A percentile compares a stretch with the other conserved stretches of the same genome.
phyloP scores from a whole-genome alignment of 30 jellyfish, hydroid and myxozoan genomes.

The Cassiopea andromeda region DNA sequence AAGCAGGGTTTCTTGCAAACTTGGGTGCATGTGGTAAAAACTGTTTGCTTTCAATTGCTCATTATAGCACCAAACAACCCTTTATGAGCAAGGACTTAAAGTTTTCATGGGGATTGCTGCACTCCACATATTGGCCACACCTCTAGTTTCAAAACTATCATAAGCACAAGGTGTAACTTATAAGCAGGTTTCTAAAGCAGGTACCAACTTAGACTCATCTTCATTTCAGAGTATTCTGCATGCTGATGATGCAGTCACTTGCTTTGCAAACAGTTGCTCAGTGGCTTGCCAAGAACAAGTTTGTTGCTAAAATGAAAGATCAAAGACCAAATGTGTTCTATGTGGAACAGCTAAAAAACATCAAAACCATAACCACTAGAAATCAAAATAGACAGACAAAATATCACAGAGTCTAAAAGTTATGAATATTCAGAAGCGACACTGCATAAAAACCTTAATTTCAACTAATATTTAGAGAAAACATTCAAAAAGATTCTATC shows the following conservation, averaged over 20 bases:
- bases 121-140: too few species aligned
- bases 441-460: neutral
- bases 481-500: constrained; percentile 1
- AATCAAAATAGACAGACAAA: neutral
- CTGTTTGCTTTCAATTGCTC: too few species aligned
- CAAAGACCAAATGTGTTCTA: neutral
- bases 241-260: constrained; percentile 6
- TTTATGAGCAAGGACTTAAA: too few species aligned
- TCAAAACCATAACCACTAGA: neutral
- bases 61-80: too few species aligned
- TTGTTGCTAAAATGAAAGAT: neutral
- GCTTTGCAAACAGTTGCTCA: constrained; percentile 1
- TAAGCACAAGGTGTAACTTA: too few species aligned
- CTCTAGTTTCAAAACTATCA: too few species aligned
- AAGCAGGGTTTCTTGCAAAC: too few species aligned
- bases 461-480: neutral
- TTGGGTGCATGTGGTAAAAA: too few species aligned
- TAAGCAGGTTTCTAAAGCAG: too few species aligned
- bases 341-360: neutral
- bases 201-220: too few species aligned
- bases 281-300: constrained; percentile 6
- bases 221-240: neutral
- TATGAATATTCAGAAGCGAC: neutral
- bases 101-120: too few species aligned
- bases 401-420: neutral